A percentile compares a stretch with the other conserved stretches of the same genome.
phyloP scores from a whole-genome alignment of 2,888 invertebrate species.

The Volucella zonaria region DNA sequence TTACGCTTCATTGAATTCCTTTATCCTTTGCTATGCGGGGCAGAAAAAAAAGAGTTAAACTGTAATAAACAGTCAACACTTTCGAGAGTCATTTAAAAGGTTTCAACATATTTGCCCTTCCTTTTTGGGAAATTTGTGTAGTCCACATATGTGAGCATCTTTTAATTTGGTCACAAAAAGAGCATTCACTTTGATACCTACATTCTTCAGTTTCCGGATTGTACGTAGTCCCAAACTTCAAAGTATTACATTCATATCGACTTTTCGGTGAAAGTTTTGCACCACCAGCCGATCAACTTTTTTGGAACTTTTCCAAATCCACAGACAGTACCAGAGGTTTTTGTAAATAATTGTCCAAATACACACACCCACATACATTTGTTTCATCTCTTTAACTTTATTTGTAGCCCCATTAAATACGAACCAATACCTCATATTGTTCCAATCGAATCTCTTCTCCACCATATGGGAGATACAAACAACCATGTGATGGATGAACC shows the following conservation, averaged over 20 bases:
- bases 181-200: conserved; percentile 38
- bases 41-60: conserved; percentile 1
- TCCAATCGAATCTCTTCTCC: conserved; percentile 86
- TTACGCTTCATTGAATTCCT: conserved; percentile 6
- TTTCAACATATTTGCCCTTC: background rate
- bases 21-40: background rate
- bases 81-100: conserved; percentile 12
- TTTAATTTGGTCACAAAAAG: conserved; percentile 37
- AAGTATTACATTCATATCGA: background rate
- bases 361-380: background rate
- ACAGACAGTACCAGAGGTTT: conserved; percentile 19
- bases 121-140: conserved; percentile 4
- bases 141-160: conserved; percentile 18
- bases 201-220: background rate
- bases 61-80: conserved; percentile 19
- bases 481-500: conserved; percentile 86
- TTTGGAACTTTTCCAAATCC: conserved; percentile 25
- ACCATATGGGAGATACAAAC: conserved; percentile 87
- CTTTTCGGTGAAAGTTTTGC: background rate
- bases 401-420: conserved; percentile 59
- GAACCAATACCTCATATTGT: conserved; percentile 88
- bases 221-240: background rate
- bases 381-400: conserved; percentile 24
- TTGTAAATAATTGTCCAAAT: conserved; percentile 30
- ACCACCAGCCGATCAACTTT: background rate